phyloP scores from a whole-genome alignment of 2,113 vertebrate genomes.

The Elephantulus edwardii region DNA sequence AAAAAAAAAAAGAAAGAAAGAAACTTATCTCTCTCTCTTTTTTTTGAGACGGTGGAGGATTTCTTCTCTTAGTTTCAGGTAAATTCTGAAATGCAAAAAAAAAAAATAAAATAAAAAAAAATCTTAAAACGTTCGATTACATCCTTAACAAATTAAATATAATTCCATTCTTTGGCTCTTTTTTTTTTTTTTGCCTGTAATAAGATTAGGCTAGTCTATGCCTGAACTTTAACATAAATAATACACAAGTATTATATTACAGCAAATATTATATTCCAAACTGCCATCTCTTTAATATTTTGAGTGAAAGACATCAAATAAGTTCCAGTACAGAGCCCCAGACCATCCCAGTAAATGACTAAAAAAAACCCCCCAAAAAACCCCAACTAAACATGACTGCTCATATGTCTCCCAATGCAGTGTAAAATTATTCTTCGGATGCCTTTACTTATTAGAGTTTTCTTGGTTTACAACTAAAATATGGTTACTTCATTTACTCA shows the following conservation, averaged over 20 bases:
- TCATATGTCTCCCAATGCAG: not conserved
- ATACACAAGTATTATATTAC: not conserved
- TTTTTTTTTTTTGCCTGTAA: not conserved
- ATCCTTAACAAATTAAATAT: not conserved
- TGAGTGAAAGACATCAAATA: not conserved
- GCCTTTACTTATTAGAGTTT: not conserved
- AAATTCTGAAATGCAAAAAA: not conserved
- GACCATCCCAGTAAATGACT: not conserved
- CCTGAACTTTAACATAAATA: not conserved
- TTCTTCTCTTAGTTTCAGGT: not conserved
- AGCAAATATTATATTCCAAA: not conserved
- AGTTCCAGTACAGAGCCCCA: not conserved
- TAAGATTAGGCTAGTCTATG: not conserved
- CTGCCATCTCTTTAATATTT: not conserved
- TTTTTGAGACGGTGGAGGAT: not conserved
- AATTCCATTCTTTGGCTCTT: not conserved
- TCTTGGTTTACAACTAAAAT: conserved; percentile 18
- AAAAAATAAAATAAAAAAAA: not conserved
- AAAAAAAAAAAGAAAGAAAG: too few species aligned
- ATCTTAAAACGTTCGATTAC: not conserved
- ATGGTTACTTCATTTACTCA: not conserved
- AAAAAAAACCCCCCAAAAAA: too few species aligned
- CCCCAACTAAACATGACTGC: not conserved
- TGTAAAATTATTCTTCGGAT: not conserved
- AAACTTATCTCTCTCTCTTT: too few species aligned